phyloP scores from a whole-genome alignment of 2,797 vertebrate species.

The Selene dorsalis region DNA sequence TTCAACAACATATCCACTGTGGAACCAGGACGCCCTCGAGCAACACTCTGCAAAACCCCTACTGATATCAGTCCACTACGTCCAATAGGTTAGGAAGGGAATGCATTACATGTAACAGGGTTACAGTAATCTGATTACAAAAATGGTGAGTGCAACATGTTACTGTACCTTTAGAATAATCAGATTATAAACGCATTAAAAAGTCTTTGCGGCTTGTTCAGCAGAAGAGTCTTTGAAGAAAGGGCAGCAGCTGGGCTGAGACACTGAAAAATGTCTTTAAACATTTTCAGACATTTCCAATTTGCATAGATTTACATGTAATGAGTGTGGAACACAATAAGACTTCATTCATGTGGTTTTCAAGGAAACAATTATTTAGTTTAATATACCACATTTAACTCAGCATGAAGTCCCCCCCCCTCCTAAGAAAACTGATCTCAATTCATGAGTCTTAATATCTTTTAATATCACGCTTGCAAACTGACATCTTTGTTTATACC shows the following conservation, averaged over 20 bases:
- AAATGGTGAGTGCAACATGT: constrained; percentile 28
- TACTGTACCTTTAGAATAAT: not conserved
- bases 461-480: constrained; percentile 31
- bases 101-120: constrained; percentile 33
- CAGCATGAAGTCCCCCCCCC: not conserved
- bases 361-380: not conserved
- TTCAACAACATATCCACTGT: constrained; percentile 52
- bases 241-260: not conserved
- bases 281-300: not conserved
- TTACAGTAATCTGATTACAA: constrained; percentile 67
- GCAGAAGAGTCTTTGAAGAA: not conserved
- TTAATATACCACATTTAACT: constrained; percentile 10
- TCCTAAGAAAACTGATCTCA: constrained; percentile 3
- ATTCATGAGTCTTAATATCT: constrained; percentile 13
- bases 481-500: constrained; percentile 27
- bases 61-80: constrained; percentile 52
- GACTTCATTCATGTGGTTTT: not conserved
- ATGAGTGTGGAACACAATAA: not conserved
- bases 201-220: constrained; percentile 4
- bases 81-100: constrained; percentile 31
- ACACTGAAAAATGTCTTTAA: not conserved
- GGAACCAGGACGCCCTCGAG: constrained; percentile 57
- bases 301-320: not conserved
- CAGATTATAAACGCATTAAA: constrained; percentile 23
- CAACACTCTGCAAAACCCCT: constrained; percentile 43